Percentiles rank a stretch among this genome's conserved stretches.
phyloP scores from a whole-genome alignment of 2,113 vertebrate species.

The Machaerirhynchus nigripectus region DNA sequence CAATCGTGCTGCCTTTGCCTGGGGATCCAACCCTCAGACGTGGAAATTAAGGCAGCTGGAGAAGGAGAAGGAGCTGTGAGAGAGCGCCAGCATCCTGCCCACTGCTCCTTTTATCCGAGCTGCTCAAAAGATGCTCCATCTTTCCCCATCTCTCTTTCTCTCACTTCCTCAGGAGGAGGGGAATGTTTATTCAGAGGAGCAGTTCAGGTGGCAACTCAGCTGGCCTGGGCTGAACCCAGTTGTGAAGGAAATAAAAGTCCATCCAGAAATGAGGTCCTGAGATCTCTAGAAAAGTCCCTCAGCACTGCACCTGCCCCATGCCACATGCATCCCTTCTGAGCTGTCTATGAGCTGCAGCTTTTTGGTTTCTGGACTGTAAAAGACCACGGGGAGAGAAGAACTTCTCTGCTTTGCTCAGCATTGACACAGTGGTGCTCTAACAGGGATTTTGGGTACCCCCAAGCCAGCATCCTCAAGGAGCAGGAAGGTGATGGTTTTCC shows the following conservation, averaged over 20 bases:
- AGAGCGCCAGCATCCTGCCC: neutral
- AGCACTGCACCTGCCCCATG: neutral
- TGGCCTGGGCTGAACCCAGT: fast-evolving
- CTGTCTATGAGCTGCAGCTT: neutral
- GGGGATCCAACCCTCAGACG: neutral
- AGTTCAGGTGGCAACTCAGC: neutral
- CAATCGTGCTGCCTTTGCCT: neutral
- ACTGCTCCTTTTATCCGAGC: neutral
- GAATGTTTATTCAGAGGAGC: neutral
- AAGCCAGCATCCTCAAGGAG: neutral
- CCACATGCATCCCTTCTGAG: fast-evolving
- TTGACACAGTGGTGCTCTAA: neutral
- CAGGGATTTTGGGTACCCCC: neutral
- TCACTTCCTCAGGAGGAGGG: neutral
- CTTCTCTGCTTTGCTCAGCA: neutral
- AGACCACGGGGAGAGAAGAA: neutral
- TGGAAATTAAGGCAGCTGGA: neutral
- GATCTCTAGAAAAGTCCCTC: neutral
- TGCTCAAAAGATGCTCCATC: neutral
- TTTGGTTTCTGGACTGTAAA: neutral
- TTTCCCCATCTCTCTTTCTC: neutral
- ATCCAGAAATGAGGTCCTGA: neutral
- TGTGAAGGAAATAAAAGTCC: neutral
- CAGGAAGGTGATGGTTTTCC: neutral
- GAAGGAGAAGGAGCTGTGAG: too few species aligned